Evolutionary conservation across 2,113 vertebrate genomes (phyloP), one percentile per base, ranked within the genome.

Genomic region (Callospermophilus lateralis): DNA sequence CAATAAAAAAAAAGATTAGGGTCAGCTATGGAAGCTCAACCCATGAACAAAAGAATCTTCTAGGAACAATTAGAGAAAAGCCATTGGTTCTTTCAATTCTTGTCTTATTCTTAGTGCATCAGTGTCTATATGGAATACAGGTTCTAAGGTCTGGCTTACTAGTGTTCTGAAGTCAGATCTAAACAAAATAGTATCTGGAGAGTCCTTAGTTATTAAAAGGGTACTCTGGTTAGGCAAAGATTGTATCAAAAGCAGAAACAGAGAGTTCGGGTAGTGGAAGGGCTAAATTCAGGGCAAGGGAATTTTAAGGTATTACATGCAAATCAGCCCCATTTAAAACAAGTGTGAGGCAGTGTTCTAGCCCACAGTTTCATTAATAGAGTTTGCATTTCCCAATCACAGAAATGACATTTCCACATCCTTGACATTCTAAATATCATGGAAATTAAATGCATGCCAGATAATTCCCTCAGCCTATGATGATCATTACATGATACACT

Each of bases 381-480:
- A 80, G 92, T 97, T 37, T 95, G 48, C 42, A 95, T 94, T 73
- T 87, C 67, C 58, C 48, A 94, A 48, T 51, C 39, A 93, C 26
- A 94, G 48, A 94, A 94, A 93, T 94, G 80, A 80, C 80, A 97
- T 94, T 97, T 94, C 53, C 68, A 92, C 58, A 85, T 45, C 16
- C 73, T 58, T 96, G 70, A 89, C 74, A 95, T 89, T 95, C 61
- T 84, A 97, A 96, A 90, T 96, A 93, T 42, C 79, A 92, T 67
- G 84, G 88, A 42, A 93, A 97, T 90, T 65, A 96, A 95, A 86
- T 55, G 26, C 10, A 96, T 94, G 51, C 19, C 74, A 89, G 94
- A 93, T 97, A 93, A 51, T 45, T 55, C 16, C 45, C 34, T 73
- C 4, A 53, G 94, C 77, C 70, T 72, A 28, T 78, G 53, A 89